These are phyloP conservation scores for Ursus arctos DNA, from an alignment of 2,113 vertebrate genomes.

Conservation along the genomic window DNA sequence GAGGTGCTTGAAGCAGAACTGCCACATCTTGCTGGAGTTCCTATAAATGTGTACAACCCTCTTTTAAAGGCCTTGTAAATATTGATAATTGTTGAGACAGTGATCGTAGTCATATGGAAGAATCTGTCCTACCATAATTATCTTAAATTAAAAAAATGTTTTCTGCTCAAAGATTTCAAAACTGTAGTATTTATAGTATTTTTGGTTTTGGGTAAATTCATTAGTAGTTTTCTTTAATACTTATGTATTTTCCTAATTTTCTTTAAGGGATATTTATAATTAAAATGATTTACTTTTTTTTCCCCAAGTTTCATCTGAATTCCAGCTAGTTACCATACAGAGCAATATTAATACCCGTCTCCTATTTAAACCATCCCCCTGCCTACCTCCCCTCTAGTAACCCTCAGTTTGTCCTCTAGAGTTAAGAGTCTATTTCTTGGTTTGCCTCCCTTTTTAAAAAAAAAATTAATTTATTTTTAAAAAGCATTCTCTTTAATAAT, in stretches of 20 bases:
- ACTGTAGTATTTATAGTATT: neutral
- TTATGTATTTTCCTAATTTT: neutral
- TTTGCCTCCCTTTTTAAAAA: neutral
- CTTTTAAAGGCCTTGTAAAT: neutral
- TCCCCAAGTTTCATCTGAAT: neutral
- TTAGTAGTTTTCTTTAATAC: neutral
- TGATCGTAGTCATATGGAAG: neutral
- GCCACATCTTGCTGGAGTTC: neutral
- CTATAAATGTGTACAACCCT: fast-evolving
- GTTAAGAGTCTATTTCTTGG: neutral
- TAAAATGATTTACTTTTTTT: neutral
- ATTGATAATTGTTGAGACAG: neutral
- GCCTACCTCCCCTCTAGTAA: neutral
- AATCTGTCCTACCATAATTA: neutral
- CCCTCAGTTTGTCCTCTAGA: neutral
- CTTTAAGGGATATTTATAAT: neutral
- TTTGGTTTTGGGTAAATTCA: neutral
- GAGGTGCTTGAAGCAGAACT: neutral
- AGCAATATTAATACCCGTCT: neutral
- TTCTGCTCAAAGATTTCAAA: slow-evolving; percentile 15
- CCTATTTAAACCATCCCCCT: neutral
- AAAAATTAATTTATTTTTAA: neutral
- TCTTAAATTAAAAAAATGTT: neutral
- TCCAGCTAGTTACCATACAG: neutral
- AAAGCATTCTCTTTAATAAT: neutral